Base-by-base conservation (phyloP, 1,140 invertebrate species). In the Camponotus vicinus region DNA sequence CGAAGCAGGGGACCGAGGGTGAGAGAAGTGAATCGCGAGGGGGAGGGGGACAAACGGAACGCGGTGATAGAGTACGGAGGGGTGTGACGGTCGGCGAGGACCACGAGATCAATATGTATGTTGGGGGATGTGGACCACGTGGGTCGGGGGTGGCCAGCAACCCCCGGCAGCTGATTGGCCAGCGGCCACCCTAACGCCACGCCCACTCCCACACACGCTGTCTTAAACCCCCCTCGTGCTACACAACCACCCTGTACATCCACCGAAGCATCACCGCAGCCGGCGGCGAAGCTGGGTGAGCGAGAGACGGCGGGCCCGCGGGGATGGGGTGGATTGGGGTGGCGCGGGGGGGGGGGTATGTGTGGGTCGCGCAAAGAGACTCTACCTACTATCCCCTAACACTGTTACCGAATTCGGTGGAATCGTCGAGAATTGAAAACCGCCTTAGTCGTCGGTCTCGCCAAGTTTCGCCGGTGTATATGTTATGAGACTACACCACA, bases 61-160 rank as follows among this genome's bases (percentile, higher is more conserved):
- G 27, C 27, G 45, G 77, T 83, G 86, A 66, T 34, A 64, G 79
- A 75, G 76, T 77, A 45, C 69, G 32, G 88, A 82, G 70, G 85
- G 86, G 86, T 78, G 78, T 52, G 49, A 88, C 91, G 92, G 93
- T 92, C 92, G 89, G 88, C 90, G 88, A 94, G 92, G 93, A 94
- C 94, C 94, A 94, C 93, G 93, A 95, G 94, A 95, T 95, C 95
- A 95, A 95, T 95, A 95, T 95, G 94, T 95, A 95, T 95, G 94
- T 95, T 93, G 94, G 94, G 94, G 93, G 94, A 93, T 94, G 91
- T 94, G 93, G 93, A 94, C 94, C 92, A 92, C 93, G 92, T 93
- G 94, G 93, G 94, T 93, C 92, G 95, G 94, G 94, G 95, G 94
- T 93, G 94, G 94, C 94, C 92, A 89, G 93, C 92, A 88, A 85